Conservation (phyloP, 2,888 invertebrate species). For the Caenorhabditis sp. region DNA sequence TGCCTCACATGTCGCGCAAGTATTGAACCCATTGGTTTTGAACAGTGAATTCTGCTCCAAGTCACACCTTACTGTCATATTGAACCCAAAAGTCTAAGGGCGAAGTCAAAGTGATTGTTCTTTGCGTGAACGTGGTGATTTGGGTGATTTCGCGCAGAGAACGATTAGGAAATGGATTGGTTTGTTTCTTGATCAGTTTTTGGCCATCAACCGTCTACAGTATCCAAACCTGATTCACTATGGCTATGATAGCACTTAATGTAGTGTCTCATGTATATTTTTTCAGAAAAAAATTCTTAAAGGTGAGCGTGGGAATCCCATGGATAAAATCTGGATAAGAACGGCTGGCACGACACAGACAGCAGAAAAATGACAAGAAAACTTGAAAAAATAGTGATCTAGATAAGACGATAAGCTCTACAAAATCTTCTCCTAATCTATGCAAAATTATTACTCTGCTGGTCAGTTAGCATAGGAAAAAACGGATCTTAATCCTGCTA, state of each 20-base stretch:
- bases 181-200: conserved; percentile 1
- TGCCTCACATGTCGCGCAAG: background rate
- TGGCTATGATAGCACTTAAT: background rate
- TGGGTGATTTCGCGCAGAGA: conserved; percentile 25
- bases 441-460: conserved; percentile 7
- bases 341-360: no score
- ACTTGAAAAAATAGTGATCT: background rate
- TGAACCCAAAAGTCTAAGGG: conserved; percentile 18
- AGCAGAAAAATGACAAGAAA: background rate
- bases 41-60: conserved; percentile 13
- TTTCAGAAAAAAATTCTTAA: no score
- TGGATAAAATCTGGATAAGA: no score
- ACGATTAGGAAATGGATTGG: conserved; percentile 20
- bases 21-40: conserved; percentile 15
- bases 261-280: no score
- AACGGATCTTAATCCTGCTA: background rate
- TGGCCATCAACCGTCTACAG: background rate
- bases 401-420: conserved; percentile 19
- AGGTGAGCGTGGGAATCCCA: conserved; percentile 44
- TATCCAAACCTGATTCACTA: background rate
- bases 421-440: conserved; percentile 50
- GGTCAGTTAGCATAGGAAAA: background rate
- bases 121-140: conserved; percentile 32
- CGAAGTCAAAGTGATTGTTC: conserved; percentile 25
- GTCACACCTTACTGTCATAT: background rate